These are phyloP conservation scores for Armadillidium nasatum DNA, from an alignment of 1,140 invertebrate species.

Conservation along the genomic window DNA sequence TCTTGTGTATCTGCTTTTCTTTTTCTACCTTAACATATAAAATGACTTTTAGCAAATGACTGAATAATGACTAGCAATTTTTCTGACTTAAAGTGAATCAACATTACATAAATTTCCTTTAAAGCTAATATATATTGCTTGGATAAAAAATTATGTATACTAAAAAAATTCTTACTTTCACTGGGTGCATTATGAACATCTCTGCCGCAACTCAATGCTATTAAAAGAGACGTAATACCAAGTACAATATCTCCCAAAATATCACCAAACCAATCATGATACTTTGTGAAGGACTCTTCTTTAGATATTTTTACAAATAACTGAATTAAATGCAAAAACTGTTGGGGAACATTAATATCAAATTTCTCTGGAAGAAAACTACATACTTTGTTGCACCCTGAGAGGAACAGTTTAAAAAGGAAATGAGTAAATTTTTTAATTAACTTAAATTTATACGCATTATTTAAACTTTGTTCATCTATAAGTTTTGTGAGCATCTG, in stretches of 20 bases:
- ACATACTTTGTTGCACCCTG: too few species aligned
- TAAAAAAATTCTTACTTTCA: neutral
- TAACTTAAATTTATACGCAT: too few species aligned
- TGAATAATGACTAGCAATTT: constrained; percentile 8
- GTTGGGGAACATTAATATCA: too few species aligned
- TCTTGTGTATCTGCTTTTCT: neutral
- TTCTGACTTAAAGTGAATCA: neutral
- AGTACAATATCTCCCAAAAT: neutral
- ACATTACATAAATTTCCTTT: neutral
- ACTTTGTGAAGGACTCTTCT: too few species aligned
- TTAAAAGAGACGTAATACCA: neutral
- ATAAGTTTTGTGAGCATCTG: neutral
- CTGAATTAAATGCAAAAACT: too few species aligned
- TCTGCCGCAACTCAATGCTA: neutral
- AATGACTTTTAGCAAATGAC: neutral
- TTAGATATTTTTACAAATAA: too few species aligned
- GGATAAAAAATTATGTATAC: neutral
- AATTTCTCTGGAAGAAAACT: too few species aligned
- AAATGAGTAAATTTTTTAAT: too few species aligned
- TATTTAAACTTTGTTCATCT: too few species aligned
- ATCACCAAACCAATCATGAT: neutral
- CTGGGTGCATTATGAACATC: neutral
- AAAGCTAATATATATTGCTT: neutral
- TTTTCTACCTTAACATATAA: neutral
- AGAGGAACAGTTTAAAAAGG: too few species aligned